Percentiles rank a stretch among this genome's conserved stretches.
Conservation (phyloP, 37 sponge, comb jelly and placozoan genomes). For the Halichondria panicea region DNA sequence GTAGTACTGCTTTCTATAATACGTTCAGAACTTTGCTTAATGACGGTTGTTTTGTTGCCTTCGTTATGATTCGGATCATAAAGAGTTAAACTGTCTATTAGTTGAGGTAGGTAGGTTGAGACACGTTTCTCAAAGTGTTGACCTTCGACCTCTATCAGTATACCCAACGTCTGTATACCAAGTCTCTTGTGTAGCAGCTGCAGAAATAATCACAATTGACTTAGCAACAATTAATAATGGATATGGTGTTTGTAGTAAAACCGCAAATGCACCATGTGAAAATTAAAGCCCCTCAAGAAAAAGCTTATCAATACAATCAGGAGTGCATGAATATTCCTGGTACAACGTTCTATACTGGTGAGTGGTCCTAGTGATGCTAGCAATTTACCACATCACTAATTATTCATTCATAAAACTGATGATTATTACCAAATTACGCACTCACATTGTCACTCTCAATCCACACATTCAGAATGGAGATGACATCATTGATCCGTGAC, state of each 20-base stretch:
- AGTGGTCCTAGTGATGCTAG: no score
- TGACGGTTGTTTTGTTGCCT: no score
- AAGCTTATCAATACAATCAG: not conserved
- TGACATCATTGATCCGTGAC: constrained; percentile 25
- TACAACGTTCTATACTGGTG: no score
- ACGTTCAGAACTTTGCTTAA: no score
- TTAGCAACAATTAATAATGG: not conserved
- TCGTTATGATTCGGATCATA: not conserved
- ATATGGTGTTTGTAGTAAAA: not conserved
- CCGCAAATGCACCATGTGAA: no score
- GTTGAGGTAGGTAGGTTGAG: constrained; percentile 52
- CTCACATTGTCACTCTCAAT: constrained; percentile 34
- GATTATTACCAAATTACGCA: not conserved
- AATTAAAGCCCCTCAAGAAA: no score
- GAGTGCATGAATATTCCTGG: not conserved
- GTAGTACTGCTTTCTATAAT: not conserved
- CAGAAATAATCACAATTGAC: not conserved
- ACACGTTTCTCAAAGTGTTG: constrained; percentile 51
- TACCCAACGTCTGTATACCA: constrained; percentile 52
- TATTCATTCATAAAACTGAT: no score
- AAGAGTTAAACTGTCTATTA: constrained; percentile 28
- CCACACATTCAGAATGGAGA: constrained; percentile 34
- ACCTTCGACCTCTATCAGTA: constrained; percentile 69
- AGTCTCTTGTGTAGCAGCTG: constrained; percentile 76
- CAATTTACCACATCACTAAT: no score